Evolutionary conservation across 2,888 invertebrate genomes (phyloP).

Genomic region (Microplitis deprimator): DNA sequence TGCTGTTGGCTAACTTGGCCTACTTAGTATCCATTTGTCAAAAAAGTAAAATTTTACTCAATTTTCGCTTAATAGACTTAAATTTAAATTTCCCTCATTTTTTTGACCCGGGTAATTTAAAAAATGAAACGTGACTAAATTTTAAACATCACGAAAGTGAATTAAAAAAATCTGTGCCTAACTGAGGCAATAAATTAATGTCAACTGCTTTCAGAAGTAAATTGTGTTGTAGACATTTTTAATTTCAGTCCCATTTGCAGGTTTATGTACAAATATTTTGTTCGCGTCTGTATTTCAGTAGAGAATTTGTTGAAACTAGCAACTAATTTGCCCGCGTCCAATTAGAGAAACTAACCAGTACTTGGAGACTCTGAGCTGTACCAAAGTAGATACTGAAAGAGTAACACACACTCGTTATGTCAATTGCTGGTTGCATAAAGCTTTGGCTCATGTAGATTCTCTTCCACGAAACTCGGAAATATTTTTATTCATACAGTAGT

Average conservation of each 20-base stretch:
- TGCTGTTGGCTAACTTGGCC: too few species aligned
- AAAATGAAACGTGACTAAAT: too few species aligned
- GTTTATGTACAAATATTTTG: slow-evolving; percentile 5
- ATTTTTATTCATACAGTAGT: neutral
- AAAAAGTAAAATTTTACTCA: too few species aligned
- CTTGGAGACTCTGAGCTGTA: neutral
- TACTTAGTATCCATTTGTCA: too few species aligned
- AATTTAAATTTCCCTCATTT: too few species aligned
- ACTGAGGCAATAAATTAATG: slow-evolving; percentile 3
- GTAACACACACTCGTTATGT: neutral
- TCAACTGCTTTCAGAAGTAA: neutral
- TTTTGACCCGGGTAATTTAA: too few species aligned
- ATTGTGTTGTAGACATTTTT: neutral
- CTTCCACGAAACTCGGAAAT: neutral
- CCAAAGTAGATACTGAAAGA: neutral
- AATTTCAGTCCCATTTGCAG: slow-evolving; percentile 22
- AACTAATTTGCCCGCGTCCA: slow-evolving; percentile 49
- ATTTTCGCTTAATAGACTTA: too few species aligned
- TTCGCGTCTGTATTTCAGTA: slow-evolving; percentile 6
- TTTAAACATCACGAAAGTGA: neutral
- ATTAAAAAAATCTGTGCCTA: neutral
- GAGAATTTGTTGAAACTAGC: slow-evolving; percentile 33
- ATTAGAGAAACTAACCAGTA: slow-evolving; percentile 42
- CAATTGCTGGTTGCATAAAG: neutral
- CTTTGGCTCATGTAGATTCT: neutral